Base-by-base conservation (phyloP, 2,888 invertebrate genomes). In the Magallana nippona region DNA sequence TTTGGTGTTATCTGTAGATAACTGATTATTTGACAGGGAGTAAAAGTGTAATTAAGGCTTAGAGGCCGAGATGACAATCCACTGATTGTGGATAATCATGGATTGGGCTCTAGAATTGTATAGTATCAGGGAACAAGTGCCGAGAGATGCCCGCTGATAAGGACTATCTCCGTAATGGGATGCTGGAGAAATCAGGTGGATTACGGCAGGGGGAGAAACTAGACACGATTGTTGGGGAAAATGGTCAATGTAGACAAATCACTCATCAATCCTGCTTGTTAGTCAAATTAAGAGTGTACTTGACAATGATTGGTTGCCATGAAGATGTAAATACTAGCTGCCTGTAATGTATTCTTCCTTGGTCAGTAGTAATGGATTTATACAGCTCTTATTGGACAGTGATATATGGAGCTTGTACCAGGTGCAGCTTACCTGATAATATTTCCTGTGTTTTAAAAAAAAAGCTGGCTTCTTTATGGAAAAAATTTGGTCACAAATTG, bases 41-140 rank as follows among this genome's bases (percentile, higher is more conserved):
- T 71, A 71, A 71, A 71, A 27, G 71, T 71, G 71, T 71, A 71
- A 71, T 71, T 71, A 71, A 71, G 71, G 32, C 71, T 71, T 71
- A 71, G 71, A 71, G 71, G 27, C 22, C 32, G 22, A 71, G 71
- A 71, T 71, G 71, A 71, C 71, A 71, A 71, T 71, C 71, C 71
- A 71, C 27, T 71, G 71, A 71, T 71, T 32, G 71, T 71, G 2
- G 71, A 71, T 71, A 27, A 71, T 27, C 22, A 71, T 71, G 22
- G 71, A 15, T 63, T 63, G 13, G 22, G 27, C 13, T 22, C 22
- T 27, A 19, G 22, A 63, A 22, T 63, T 63, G 44, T 44, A 63
- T 22, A 63, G 22, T 63, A 63, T 63, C 63, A 63, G 13, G 15
- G 63, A 63, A 22, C 63, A 63, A 13, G 63, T 63, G 63, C 27